Conservation (phyloP, 2,113 vertebrate species). For the Myxocyprinus asiaticus region DNA sequence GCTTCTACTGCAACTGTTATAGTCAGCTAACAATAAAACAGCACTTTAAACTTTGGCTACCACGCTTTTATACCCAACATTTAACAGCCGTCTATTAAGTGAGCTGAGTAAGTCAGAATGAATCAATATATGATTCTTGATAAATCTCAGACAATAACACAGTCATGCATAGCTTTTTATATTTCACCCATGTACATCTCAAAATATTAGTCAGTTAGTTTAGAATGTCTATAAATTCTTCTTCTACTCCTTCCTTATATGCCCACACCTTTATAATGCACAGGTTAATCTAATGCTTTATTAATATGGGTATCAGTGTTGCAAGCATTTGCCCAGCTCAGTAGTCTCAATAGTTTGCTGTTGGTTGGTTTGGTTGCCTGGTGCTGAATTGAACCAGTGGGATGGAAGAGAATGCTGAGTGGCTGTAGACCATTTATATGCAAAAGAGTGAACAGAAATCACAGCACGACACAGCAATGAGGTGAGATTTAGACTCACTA, state of each 20-base stretch:
- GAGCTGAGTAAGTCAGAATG: neutral
- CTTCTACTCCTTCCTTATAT: neutral
- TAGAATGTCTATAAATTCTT: neutral
- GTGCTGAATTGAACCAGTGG: slow-evolving; percentile 21
- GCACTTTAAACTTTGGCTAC: neutral
- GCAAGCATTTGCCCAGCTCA: neutral
- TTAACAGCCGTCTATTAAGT: neutral
- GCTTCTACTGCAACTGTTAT: neutral
- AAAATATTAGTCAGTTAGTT: neutral
- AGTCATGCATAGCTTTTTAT: neutral
- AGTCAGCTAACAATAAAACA: slow-evolving; percentile 18
- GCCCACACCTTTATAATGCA: neutral
- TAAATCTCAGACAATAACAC: too few relatives aligned
- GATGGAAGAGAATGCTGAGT: slow-evolving; percentile 30
- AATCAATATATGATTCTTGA: neutral
- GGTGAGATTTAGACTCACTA: neutral
- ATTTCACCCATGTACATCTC: neutral
- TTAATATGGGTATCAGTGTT: neutral
- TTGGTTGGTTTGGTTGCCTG: slow-evolving; percentile 1
- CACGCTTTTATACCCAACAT: neutral
- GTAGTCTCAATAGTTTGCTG: neutral
- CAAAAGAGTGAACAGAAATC: slow-evolving; percentile 27
- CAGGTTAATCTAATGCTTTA: neutral
- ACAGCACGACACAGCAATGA: neutral
- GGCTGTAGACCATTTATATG: slow-evolving; percentile 17